phyloP scores from a whole-genome alignment of 1,140 invertebrate genomes.

The Ditylenchus dipsaci region DNA sequence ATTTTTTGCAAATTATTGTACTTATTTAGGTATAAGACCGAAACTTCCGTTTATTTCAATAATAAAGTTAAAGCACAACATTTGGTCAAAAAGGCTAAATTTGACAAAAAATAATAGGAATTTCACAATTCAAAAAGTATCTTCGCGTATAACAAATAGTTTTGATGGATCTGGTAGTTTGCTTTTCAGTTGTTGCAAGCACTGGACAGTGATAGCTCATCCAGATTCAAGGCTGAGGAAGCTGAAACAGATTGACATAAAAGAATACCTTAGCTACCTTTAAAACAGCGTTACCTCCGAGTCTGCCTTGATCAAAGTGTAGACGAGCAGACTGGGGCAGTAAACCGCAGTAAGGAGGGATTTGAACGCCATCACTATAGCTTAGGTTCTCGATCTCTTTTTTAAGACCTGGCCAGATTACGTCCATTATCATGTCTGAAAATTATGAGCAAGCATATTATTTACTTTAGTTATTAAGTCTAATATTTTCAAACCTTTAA shows the following conservation, averaged over 20 bases:
- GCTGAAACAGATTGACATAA: too few species aligned
- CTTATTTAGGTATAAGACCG: too few species aligned
- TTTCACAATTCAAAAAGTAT: neutral
- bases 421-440: conserved; percentile 55
- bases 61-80: too few species aligned
- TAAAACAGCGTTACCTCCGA: too few species aligned
- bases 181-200: conserved; percentile 47
- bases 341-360: conserved; percentile 47
- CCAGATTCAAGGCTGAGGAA: conserved; percentile 38
- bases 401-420: conserved; percentile 55
- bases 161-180: conserved; percentile 52
- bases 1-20: too few species aligned
- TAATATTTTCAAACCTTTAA: conserved; percentile 40
- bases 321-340: conserved; percentile 47
- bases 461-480: too few species aligned
- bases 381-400: conserved; percentile 48
- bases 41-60: too few species aligned
- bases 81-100: too few species aligned
- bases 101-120: neutral
- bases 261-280: too few species aligned
- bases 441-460: too few species aligned
- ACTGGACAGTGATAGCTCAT: conserved; percentile 34
- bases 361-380: conserved; percentile 47
- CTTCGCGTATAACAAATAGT: conserved; percentile 34
- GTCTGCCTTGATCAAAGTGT: conserved; percentile 41